These are phyloP conservation scores for Drosophila macrospina DNA, from an alignment of 2,888 invertebrate species.

Conservation along the genomic window DNA sequence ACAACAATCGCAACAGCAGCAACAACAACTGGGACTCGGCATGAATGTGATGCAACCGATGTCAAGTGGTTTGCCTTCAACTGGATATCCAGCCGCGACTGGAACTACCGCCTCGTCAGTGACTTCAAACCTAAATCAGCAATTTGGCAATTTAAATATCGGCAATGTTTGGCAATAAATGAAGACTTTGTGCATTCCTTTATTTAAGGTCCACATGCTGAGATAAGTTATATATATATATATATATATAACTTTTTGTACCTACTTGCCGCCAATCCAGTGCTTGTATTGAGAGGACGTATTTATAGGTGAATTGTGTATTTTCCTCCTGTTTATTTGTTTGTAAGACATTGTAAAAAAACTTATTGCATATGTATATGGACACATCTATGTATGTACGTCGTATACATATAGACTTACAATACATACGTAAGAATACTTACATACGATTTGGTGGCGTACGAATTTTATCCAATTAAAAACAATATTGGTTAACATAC, in stretches of 20 bases:
- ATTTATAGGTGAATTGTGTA: slow-evolving; percentile 68
- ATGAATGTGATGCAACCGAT: slow-evolving; percentile 71
- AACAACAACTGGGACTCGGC: slow-evolving; percentile 60
- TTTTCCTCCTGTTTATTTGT: slow-evolving; percentile 50
- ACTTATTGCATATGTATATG: slow-evolving; percentile 31
- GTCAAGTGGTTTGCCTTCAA: slow-evolving; percentile 47
- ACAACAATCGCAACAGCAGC: slow-evolving; percentile 55
- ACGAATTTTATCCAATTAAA: slow-evolving; percentile 38
- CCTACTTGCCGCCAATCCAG: slow-evolving; percentile 60
- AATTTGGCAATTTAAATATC: slow-evolving; percentile 85
- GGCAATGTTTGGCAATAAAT: slow-evolving; percentile 86
- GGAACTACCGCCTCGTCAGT: slow-evolving; percentile 66
- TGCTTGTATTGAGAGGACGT: slow-evolving; percentile 52
- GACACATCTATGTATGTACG: slow-evolving; percentile 12
- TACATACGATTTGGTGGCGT: slow-evolving; percentile 35
- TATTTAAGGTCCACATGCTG: slow-evolving; percentile 32
- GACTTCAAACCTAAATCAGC: slow-evolving; percentile 84
- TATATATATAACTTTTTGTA: slow-evolving; percentile 52
- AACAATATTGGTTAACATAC: slow-evolving; percentile 12
- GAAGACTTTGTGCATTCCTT: slow-evolving; percentile 44
- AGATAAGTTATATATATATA: slow-evolving; percentile 29
- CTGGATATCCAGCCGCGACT: slow-evolving; percentile 52
- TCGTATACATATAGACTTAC: slow-evolving; percentile 17
- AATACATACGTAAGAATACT: slow-evolving; percentile 17
- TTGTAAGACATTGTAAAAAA: slow-evolving; percentile 55